A percentile compares a stretch with the other conserved stretches of the same genome.
Conservation (phyloP, 2,888 invertebrate species). For the Tineola bisselliella region DNA sequence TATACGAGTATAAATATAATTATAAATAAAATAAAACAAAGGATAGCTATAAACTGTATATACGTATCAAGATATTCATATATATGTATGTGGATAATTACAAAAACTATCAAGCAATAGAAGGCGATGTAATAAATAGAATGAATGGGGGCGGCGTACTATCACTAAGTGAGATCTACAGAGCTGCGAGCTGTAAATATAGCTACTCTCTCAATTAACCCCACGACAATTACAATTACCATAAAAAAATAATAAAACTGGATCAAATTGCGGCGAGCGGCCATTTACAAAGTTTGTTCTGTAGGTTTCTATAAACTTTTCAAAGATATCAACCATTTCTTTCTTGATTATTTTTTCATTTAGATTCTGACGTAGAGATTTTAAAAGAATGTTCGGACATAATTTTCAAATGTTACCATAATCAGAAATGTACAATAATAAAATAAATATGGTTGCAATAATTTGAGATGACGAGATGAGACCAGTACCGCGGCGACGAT, state of each 20-base stretch:
- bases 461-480: slow-evolving; percentile 29
- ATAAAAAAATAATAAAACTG: slow-evolving; percentile 57
- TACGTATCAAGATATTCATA: no score
- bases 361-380: neutral
- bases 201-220: slow-evolving; percentile 52
- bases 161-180: slow-evolving; percentile 37
- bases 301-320: neutral
- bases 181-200: slow-evolving; percentile 39
- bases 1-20: no score
- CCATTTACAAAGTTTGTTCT: neutral
- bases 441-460: neutral
- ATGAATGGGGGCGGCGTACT: slow-evolving; percentile 38
- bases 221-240: slow-evolving; percentile 54
- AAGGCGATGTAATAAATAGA: slow-evolving; percentile 40
- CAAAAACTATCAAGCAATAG: slow-evolving; percentile 16
- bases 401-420: no score
- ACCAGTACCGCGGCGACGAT: slow-evolving; percentile 17
- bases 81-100: neutral
- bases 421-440: no score
- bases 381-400: no score
- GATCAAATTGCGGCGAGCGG: slow-evolving; percentile 37
- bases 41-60: no score
- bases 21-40: neutral
- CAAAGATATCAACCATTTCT: neutral
- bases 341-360: neutral